Base-by-base conservation (phyloP, 1,140 invertebrate species). In the Calephelis nemesis region DNA sequence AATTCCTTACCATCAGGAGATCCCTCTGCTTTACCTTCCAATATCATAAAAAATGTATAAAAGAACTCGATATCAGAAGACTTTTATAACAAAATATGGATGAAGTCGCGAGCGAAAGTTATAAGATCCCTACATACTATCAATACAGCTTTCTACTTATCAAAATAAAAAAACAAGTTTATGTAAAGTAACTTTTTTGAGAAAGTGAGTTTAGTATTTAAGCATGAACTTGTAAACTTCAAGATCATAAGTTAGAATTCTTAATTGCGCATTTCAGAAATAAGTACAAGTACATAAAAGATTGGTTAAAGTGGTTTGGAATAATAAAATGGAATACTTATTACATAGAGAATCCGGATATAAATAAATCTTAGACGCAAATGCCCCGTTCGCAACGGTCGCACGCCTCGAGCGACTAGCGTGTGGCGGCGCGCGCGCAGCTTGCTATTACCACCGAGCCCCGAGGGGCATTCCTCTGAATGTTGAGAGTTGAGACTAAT, bases 331-430 rank as follows among this genome's bases (percentile, higher is more conserved):
- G 72, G 63, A 76, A 75, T 76, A 78, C 68, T 77, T 77, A 80
- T 76, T 75, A 76, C 64, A 70, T 60, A 63, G 72, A 83, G 77
- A 87, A 85, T 89, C 83, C 87, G 85, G 85, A 88, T 85, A 85
- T 88, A 79, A 80, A 87, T 84, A 84, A 85, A 85, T 85, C 78
- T 81, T 82, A 70, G 74, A 75, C 71, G 79, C 78, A 75, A 81
- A 81, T 83, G 75, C 79, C 80, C 73, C 74, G 79, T 78, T 77
- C 71, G 77, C 76, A 71, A 76, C 77, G 76, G 67, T 76, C 64
- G 70, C 74, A 67, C 69, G 58, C 58, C 58, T 60, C 58, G 58
- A 60, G 58, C 58, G 58, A 60, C 58, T 30, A 64, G 63, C 63
- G 76, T 74, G 69, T 48, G 63, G 71, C 71, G 70, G 63, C 71